These are phyloP conservation scores for Stenurella melanura DNA, from an alignment of 2,888 invertebrate genomes.

Conservation along the genomic window DNA sequence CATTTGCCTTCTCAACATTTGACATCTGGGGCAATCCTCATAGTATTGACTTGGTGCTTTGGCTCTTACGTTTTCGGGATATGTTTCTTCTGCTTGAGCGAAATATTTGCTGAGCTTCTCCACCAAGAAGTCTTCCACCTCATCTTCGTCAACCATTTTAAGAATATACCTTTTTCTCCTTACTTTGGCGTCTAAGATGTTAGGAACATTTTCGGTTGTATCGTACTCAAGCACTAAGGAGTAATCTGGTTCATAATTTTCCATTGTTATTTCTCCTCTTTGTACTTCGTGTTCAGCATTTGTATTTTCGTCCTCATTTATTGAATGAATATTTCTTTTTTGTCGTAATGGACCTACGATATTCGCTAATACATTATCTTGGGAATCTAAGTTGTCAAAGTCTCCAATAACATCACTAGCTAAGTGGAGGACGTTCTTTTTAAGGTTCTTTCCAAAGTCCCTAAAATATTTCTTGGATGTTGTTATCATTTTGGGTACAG, in stretches of 20 bases:
- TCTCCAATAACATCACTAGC: constrained; percentile 66
- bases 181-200: constrained; percentile 42
- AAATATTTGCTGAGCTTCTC: constrained; percentile 63
- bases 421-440: constrained; percentile 64
- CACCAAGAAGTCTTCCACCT: constrained; percentile 64
- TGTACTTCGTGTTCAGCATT: neutral
- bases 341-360: constrained; percentile 48
- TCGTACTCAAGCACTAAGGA: constrained; percentile 40
- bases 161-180: constrained; percentile 65
- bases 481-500: constrained; percentile 65
- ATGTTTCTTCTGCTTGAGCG: constrained; percentile 24
- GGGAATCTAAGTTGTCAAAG: constrained; percentile 56
- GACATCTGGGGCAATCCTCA: neutral
- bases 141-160: constrained; percentile 67
- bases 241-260: constrained; percentile 53
- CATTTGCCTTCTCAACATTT: neutral
- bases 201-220: constrained; percentile 44
- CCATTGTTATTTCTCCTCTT: constrained; percentile 28
- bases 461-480: constrained; percentile 66
- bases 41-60: constrained; percentile 12
- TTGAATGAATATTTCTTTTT: constrained; percentile 47
- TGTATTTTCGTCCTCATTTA: neutral
- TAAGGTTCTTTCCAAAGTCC: constrained; percentile 67
- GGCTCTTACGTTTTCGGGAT: neutral
- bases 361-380: constrained; percentile 43